A percentile compares a stretch with the other conserved stretches of the same genome.
Evolutionary conservation across 53 echinoderm and acorn worm species (phyloP).

Genomic region (Hippasteria phrygiana): DNA sequence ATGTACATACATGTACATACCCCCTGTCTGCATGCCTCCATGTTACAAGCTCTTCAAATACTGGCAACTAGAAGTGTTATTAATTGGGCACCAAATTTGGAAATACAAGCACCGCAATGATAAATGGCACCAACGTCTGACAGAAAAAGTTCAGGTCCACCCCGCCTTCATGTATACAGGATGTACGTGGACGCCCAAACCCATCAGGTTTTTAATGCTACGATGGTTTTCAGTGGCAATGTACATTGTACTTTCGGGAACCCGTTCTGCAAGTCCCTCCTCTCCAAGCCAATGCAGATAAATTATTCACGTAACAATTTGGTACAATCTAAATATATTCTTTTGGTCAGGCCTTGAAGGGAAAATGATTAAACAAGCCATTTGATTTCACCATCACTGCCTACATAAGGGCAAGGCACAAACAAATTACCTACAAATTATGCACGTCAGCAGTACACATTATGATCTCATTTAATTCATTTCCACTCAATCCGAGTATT

Average conservation of each 20-base stretch:
- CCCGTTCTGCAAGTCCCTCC: background rate
- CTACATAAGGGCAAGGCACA: no score
- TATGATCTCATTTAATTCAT: no score
- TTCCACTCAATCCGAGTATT: no score
- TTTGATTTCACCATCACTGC: no score
- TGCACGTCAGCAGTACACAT: no score
- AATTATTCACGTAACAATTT: background rate
- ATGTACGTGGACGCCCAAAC: background rate
- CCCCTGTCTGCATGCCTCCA: background rate
- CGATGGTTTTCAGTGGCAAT: background rate
- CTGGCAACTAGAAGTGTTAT: constrained; percentile 49
- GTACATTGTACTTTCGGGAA: background rate
- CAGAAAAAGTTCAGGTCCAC: background rate
- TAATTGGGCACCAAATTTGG: constrained; percentile 41
- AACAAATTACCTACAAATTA: no score
- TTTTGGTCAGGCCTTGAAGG: no score
- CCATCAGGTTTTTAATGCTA: background rate
- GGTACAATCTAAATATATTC: no score
- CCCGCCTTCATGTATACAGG: background rate
- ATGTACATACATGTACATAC: background rate
- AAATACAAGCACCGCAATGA: constrained; percentile 40
- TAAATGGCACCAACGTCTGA: constrained; percentile 7
- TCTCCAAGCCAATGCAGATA: background rate
- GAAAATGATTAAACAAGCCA: no score
- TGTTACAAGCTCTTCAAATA: background rate